Percentiles rank a stretch among this genome's conserved stretches.
Evolutionary conservation across 2,888 invertebrate species (phyloP).

Genomic region (Odiellus spinosus): DNA sequence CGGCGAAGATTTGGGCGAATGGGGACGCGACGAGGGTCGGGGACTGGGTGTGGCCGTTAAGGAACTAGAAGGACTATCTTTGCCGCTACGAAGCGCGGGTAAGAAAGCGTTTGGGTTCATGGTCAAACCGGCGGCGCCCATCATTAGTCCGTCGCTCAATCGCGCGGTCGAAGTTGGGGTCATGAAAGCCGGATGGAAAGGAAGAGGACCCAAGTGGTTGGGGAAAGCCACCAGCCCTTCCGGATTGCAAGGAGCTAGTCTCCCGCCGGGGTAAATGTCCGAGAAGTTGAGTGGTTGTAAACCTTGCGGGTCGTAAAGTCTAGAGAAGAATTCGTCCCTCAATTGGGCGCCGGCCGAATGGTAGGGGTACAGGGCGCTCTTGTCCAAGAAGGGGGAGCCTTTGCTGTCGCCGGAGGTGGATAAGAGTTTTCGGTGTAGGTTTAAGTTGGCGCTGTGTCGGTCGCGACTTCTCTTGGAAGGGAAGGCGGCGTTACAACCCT

Average conservation of each 20-base stretch:
- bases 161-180: conserved; percentile 9
- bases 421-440: conserved; percentile 72
- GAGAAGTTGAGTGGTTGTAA: conserved; percentile 13
- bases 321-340: conserved; percentile 60
- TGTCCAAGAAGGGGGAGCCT: conserved; percentile 19
- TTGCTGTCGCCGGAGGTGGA: conserved; percentile 37
- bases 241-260: conserved; percentile 12
- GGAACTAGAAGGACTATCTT: conserved; percentile 13
- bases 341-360: conserved; percentile 26
- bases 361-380: conserved; percentile 35
- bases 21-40: conserved; percentile 6
- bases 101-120: conserved; percentile 4
- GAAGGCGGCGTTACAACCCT: conserved; percentile 87
- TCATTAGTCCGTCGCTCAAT: neutral
- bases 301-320: conserved; percentile 42
- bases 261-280: conserved; percentile 16
- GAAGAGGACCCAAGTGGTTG: conserved; percentile 9
- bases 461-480: conserved; percentile 83
- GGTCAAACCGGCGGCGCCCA: neutral
- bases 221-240: conserved; percentile 13
- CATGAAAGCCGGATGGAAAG: conserved; percentile 12
- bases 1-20: conserved; percentile 1
- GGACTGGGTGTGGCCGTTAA: conserved; percentile 14
- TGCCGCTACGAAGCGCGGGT: conserved; percentile 4
- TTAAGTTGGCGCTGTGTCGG: conserved; percentile 77